Evolutionary conservation across 1,140 invertebrate species (phyloP).

Genomic region (Teleopsis dalmanni): DNA sequence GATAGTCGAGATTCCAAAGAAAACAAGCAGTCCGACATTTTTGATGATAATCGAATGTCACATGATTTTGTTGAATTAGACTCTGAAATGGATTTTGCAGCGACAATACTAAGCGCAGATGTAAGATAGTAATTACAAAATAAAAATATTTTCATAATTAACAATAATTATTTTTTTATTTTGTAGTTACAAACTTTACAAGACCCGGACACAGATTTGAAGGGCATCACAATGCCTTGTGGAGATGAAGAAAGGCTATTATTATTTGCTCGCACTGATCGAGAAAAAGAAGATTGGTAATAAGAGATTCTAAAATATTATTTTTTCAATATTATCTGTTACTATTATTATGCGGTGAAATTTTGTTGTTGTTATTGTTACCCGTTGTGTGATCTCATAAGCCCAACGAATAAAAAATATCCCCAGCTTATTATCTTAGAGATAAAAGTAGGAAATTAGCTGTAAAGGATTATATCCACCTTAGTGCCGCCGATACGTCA

Average conservation of each 20-base stretch:
- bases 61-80: conserved; percentile 12
- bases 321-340: no score
- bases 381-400: no score
- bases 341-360: no score
- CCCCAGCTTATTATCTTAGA: no score
- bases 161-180: background rate
- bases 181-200: conserved; percentile 30
- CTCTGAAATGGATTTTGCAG: conserved; percentile 27
- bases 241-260: conserved; percentile 47
- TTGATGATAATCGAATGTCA: background rate
- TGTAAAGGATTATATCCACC: no score
- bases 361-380: no score
- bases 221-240: conserved; percentile 28
- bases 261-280: conserved; percentile 72
- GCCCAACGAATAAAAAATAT: no score
- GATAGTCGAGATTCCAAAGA: conserved; percentile 6
- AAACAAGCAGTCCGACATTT: background rate
- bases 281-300: conserved; percentile 84
- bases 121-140: conserved; percentile 13
- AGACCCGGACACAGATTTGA: conserved; percentile 18
- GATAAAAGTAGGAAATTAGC: no score
- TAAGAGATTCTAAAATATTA: background rate
- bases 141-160: background rate
- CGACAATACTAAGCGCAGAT: conserved; percentile 29
- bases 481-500: no score